Evolutionary conservation across 2,797 vertebrate genomes (phyloP), one percentile per base, ranked within the genome.

Genomic region (Otolemur crassicaudatus): DNA sequence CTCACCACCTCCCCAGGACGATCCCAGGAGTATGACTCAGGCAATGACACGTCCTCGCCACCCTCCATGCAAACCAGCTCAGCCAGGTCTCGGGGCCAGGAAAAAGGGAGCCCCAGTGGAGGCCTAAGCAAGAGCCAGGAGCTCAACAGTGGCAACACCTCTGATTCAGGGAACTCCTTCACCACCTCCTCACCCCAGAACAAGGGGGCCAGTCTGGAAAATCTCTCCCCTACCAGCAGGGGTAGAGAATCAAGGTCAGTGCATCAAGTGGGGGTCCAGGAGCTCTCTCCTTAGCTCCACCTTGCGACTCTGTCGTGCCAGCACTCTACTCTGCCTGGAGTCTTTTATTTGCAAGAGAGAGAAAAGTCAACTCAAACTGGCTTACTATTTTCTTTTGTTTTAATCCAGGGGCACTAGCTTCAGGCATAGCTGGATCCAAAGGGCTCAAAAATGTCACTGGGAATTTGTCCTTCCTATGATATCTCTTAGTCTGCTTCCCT

Each of bases 141-240:
- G 97, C 97, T 98, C 90, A 98, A 99, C 97, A 98, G 99, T 16
- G 99, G 99, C 98, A 99, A 99, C 96, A 99, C 98, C 95, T 99
- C 99, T 0, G 99, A 99, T 98, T 99, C 99, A 97, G 99, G 99
- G 96, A 99, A 99, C 98, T 99, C 99, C 86, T 99, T 99, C 98
- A 99, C 99, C 98, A 99, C 99, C 98, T 99, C 99, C 96, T 99
- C 99, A 63, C 99, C 99, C 94, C 98, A 99, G 96, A 99, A 99
- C 98, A 99, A 99, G 98, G 99, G 99, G 49, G 97, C 98, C 31
- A 84, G 98, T 83, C 94, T 98, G 95, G 99, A 99, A 96, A 98
- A 98, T 79, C 96, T 98, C 97, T 98, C 99, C 97, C 98, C 98
- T 72, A 94, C 96, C 97, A 95, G 97, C 98, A 97, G 97, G 97